Percentiles rank a stretch among this genome's conserved stretches.
These are phyloP conservation scores for Anthopleura sola DNA, from an alignment of 64 coral and sea anemone genomes.

Conservation along the genomic window DNA sequence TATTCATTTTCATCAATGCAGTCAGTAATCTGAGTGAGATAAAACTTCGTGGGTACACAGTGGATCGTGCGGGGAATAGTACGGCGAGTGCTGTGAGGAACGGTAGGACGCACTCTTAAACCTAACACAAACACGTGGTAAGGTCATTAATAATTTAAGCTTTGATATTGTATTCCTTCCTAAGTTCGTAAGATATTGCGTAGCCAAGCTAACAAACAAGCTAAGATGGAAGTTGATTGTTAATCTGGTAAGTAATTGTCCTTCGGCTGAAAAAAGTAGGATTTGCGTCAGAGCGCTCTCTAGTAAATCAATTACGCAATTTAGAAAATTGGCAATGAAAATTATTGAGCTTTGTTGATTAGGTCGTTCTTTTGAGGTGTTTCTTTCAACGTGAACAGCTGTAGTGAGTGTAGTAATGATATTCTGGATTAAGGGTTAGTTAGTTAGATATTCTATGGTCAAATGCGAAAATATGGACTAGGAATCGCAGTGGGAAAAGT, in stretches of 20 bases:
- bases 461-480: no score
- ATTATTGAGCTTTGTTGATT: no score
- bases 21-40: neutral
- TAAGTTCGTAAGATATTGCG: neutral
- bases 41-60: neutral
- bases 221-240: neutral
- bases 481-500: no score
- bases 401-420: no score
- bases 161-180: neutral
- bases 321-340: no score
- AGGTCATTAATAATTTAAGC: neutral
- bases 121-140: neutral
- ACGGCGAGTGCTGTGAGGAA: neutral
- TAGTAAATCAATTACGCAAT: no score
- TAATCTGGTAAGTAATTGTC: neutral
- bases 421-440: no score
- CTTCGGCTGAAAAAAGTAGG: neutral
- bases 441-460: no score
- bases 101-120: neutral
- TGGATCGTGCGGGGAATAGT: constrained; percentile 1
- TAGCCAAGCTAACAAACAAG: neutral
- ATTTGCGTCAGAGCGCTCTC: neutral
- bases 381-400: no score
- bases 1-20: constrained; percentile 19
- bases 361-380: no score